Base-by-base conservation (phyloP, 2,888 invertebrate species). In the Rutpela maculata region DNA sequence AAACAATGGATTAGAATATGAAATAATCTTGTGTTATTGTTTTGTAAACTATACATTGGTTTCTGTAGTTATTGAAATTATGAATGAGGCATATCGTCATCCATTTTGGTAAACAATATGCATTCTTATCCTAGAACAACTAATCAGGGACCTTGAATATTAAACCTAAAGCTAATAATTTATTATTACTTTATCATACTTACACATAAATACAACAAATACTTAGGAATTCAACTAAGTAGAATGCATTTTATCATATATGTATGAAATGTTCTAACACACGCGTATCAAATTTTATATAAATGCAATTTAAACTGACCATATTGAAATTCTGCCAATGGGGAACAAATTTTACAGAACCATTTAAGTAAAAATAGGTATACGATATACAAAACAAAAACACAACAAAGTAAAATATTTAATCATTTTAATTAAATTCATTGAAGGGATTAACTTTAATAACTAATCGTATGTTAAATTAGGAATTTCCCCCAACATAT, bases 1-100 rank as follows among this genome's bases (percentile, higher is more conserved):
- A 10, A 63, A 63, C 31, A 63, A 31, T 31, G 35, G 62, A 63
- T 63, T 10, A 63, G 10, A 63, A 63, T 62, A 26, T 62, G 62
- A 62, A 62, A 43, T 43, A 43, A 15, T 15, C 12, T 31, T 62
- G 62, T 17, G 17, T 63, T 63, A 35, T 63, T 17, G 17, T 35
- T 18, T n/a, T 18, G 31, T n/a, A 62, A 3, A 63, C n/a, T 22
- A n/a, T 11, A 18, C 62, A 17, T 35, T 35, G 35, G 31, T 63
- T 62, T 31, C 26, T 12, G 5, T 62, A 63, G 35, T 10, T 15
- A 63, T 35, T 35, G 7, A 35, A 50, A 50, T 50, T n/a, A 50
- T 50, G 50, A 63, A 63, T 63, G 31, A 63, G 62, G 17, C 17
- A 63, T 35, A 11, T 17, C 35, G 31, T 17, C 9, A 35, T 9